Evolutionary conservation across 2,113 vertebrate species (phyloP).

Genomic region (Charina bottae): DNA sequence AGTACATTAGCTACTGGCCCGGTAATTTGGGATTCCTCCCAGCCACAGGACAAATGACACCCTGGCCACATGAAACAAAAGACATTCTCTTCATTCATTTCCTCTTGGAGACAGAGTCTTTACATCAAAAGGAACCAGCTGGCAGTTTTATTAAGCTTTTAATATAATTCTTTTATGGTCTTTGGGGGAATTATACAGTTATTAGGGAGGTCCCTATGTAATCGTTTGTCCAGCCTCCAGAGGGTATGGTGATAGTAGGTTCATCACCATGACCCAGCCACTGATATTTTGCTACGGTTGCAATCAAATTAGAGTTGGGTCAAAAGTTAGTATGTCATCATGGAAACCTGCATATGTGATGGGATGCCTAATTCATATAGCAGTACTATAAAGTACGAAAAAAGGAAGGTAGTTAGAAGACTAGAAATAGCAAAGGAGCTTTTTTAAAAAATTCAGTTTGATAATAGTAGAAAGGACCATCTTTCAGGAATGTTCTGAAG

Average conservation of each 20-base stretch:
- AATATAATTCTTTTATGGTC: slow-evolving; percentile 60
- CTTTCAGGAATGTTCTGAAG: neutral
- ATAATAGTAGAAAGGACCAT: neutral
- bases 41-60: slow-evolving; percentile 67
- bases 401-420: neutral
- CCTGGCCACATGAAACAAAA: slow-evolving; percentile 66
- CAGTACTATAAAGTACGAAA: neutral
- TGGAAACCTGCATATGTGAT: neutral
- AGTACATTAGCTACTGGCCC: slow-evolving; percentile 61
- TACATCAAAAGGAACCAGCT: slow-evolving; percentile 70
- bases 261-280: neutral
- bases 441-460: neutral
- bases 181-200: slow-evolving; percentile 58
- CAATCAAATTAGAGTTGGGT: neutral
- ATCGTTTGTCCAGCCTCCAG: slow-evolving; percentile 50
- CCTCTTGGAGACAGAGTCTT: slow-evolving; percentile 72
- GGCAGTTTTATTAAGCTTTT: slow-evolving; percentile 55
- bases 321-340: neutral
- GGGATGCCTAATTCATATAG: neutral
- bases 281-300: neutral
- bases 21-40: slow-evolving; percentile 59
- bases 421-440: neutral
- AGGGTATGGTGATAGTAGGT: neutral
- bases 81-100: slow-evolving; percentile 66
- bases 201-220: slow-evolving; percentile 61